Conservation (phyloP, 2,797 vertebrate species). For the Nannoperca obscura region DNA sequence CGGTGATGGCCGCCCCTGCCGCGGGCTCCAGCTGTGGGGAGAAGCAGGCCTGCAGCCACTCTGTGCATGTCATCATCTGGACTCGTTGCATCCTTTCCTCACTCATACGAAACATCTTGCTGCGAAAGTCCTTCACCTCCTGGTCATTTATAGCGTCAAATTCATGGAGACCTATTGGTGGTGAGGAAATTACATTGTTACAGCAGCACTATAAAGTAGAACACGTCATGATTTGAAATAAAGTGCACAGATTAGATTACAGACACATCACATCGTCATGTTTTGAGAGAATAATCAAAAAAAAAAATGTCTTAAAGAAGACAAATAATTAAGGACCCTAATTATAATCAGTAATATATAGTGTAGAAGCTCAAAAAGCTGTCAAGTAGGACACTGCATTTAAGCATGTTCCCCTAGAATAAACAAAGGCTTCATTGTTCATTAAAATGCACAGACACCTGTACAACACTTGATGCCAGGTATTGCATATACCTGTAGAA, state of each 20-base stretch:
- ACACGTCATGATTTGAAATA: not conserved
- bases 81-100: slow-evolving; percentile 93
- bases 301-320: not conserved
- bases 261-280: not conserved
- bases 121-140: slow-evolving; percentile 96
- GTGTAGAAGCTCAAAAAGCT: not conserved
- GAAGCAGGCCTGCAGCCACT: slow-evolving; percentile 94
- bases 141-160: slow-evolving; percentile 94
- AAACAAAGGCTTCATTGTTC: not conserved
- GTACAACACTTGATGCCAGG: slow-evolving; percentile 30
- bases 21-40: slow-evolving; percentile 90
- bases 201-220: not conserved
- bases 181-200: not conserved
- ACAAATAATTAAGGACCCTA: too few species aligned
- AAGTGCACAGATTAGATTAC: not conserved
- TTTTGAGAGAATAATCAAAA: not conserved
- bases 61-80: slow-evolving; percentile 91
- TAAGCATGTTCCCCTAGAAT: too few species aligned
- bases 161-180: slow-evolving; percentile 92
- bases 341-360: too few species aligned
- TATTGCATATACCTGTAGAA: not conserved
- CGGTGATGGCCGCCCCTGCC: slow-evolving; percentile 62
- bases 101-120: slow-evolving; percentile 93
- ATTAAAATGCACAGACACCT: slow-evolving; percentile 45
- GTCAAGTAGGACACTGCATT: not conserved